Conservation (phyloP, 2,113 vertebrate genomes). For the Saccopteryx bilineata region DNA sequence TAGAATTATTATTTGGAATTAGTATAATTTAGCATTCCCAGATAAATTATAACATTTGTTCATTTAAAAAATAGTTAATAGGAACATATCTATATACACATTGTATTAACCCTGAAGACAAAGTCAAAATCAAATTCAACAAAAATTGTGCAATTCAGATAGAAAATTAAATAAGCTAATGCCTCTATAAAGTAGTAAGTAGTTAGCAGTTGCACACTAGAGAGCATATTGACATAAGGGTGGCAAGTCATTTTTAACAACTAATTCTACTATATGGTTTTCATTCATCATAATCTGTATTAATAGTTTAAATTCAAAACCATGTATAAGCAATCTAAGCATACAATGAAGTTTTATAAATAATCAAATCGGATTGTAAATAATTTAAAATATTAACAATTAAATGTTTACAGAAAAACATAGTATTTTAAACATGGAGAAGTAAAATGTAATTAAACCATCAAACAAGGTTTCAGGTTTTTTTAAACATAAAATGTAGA, state of each 20-base stretch:
- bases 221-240: neutral
- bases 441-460: neutral
- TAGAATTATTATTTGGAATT: neutral
- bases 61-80: neutral
- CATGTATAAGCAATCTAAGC: neutral
- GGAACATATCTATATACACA: neutral
- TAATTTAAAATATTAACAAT: conserved; percentile 43
- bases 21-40: conserved; percentile 26
- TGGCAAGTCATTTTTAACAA: conserved; percentile 35
- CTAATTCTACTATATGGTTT: neutral
- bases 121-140: conserved; percentile 43
- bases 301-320: conserved; percentile 49
- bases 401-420: neutral
- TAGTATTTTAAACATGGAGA: conserved; percentile 25
- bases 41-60: neutral
- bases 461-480: neutral
- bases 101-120: neutral
- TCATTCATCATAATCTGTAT: neutral
- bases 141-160: neutral
- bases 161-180: conserved; percentile 40
- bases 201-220: neutral
- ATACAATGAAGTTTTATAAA: neutral
- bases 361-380: neutral
- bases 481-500: conserved; percentile 7
- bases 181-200: neutral